Evolutionary conservation across 2,888 invertebrate species (phyloP).

Genomic region (Habrosyne pyritoides): DNA sequence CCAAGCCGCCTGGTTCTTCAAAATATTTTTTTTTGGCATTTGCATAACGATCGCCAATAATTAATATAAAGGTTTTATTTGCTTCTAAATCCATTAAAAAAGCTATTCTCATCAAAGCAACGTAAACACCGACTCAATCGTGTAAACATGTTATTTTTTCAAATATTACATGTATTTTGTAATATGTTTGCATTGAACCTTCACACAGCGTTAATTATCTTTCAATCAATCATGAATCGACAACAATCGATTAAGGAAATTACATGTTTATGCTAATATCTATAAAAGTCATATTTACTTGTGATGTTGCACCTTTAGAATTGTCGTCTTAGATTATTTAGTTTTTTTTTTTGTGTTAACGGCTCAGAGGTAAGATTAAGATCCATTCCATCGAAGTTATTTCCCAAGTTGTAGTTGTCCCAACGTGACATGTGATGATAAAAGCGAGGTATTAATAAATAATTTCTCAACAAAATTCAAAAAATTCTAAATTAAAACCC

Average conservation of each 20-base stretch:
- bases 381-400: too few species aligned
- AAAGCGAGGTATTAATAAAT: too few species aligned
- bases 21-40: too few species aligned
- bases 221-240: slow-evolving; percentile 1
- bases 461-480: too few species aligned
- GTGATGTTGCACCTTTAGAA: neutral
- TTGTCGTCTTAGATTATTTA: too few species aligned
- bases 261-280: neutral
- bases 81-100: neutral
- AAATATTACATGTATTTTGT: neutral
- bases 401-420: too few species aligned
- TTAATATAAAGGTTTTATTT: neutral
- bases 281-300: neutral
- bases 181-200: neutral
- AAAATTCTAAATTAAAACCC: too few species aligned
- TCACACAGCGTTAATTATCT: neutral
- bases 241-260: neutral
- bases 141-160: neutral
- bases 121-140: slow-evolving; percentile 7
- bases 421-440: too few species aligned
- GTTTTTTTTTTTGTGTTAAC: too few species aligned
- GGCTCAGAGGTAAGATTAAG: too few species aligned
- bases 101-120: slow-evolving; percentile 11
- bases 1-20: too few species aligned
- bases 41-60: too few species aligned